Base-by-base conservation (phyloP, 2,797 vertebrate species). In the Aplochiton taeniatus region DNA sequence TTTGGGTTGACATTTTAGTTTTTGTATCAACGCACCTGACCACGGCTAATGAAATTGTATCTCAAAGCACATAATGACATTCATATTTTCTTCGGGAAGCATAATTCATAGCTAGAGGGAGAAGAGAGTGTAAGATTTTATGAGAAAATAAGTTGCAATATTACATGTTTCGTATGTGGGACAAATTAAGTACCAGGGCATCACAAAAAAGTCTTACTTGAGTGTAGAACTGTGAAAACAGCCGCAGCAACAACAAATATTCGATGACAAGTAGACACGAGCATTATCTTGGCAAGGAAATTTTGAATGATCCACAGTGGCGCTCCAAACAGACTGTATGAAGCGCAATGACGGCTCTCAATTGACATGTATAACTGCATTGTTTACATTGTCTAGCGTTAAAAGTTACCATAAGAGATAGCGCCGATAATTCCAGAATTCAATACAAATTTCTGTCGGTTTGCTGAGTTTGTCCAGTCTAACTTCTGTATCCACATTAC, bases 121-220 rank as follows among this genome's bases (percentile, higher is more conserved):
- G 31, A 31, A 31, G 31, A 3, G 31, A 2, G 31, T 31, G 31
- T n/a, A n/a, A n/a, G n/a, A n/a, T n/a, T n/a, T n/a, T n/a, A n/a
- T n/a, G n/a, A n/a, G 31, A 6, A 6, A 31, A 31, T 3, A 31
- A 6, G 31, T 3, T 31, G 31, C 6, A 31, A 31, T 31, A 6
- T 31, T 31, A 31, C 31, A n/a, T n/a, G 31, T 31, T 31, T 31
- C 31, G 31, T 31, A 31, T 31, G 31, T 31, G 31, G 31, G 31
- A 31, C 31, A 48, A 48, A 48, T 48, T 2, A 48, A 14, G 9
- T 48, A 11, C 46, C 46, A 10, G 10, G 9, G 46, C 46, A 48
- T 8, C 46, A 10, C 46, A 11, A 1, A 14, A 6, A 14, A 53
- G 65, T 41, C 86, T 84, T 80, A 91, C 89, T 88, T 83, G 72